These are phyloP conservation scores for Sycobia sp. DNA, from an alignment of 1,140 invertebrate genomes.

Conservation along the genomic window DNA sequence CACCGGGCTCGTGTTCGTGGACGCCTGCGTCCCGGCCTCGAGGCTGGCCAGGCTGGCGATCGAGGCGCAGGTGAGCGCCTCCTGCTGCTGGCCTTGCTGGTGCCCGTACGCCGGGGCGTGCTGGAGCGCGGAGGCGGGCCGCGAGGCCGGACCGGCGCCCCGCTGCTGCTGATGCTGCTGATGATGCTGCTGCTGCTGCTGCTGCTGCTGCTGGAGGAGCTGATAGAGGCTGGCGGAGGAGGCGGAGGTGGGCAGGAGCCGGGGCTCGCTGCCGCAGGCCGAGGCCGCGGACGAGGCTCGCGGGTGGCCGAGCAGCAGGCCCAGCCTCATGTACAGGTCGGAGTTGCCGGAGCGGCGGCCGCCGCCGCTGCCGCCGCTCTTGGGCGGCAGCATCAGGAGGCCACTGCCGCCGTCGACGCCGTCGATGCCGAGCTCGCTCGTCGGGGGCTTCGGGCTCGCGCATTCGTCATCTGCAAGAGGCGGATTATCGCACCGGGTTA, in stretches of 20 bases:
- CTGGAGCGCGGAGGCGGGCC: constrained; percentile 19
- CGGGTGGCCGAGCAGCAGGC: constrained; percentile 74
- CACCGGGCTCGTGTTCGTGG: constrained; percentile 84
- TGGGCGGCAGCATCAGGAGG: constrained; percentile 2
- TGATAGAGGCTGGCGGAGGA: neutral
- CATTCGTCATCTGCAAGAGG: constrained; percentile 72
- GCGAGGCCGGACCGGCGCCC: constrained; percentile 26
- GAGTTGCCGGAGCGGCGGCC: constrained; percentile 62
- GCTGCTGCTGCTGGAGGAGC: neutral
- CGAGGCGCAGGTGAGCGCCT: constrained; percentile 66
- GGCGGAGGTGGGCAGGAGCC: constrained; percentile 14
- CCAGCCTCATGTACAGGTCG: constrained; percentile 85
- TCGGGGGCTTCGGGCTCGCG: constrained; percentile 66
- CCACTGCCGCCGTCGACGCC: neutral
- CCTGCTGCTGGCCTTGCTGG: constrained; percentile 39
- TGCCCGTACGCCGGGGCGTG: too few relatives aligned
- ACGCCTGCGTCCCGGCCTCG: constrained; percentile 72
- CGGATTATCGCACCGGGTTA: too few relatives aligned
- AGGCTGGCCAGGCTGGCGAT: constrained; percentile 76
- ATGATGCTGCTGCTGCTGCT: neutral
- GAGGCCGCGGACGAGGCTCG: neutral
- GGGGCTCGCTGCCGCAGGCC: constrained; percentile 10
- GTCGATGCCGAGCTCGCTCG: neutral
- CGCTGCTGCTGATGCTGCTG: constrained; percentile 7
- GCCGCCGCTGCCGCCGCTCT: neutral